These are phyloP conservation scores for Poeciliopsis paucimaculata DNA, from an alignment of 2,797 vertebrate genomes.

Conservation along the genomic window DNA sequence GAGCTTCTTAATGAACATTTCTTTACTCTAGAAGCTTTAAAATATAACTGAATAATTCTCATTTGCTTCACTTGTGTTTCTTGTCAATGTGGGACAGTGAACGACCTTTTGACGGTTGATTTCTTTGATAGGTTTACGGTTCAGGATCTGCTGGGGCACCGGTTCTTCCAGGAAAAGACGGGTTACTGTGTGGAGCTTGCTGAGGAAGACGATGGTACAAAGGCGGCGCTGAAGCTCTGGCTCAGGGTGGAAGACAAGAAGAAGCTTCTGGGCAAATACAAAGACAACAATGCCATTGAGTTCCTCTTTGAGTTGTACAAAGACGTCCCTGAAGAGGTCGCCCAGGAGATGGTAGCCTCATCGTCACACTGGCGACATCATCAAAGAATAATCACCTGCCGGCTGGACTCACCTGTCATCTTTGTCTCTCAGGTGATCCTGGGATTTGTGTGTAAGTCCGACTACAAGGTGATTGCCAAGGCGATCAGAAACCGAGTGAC, in stretches of 20 bases:
- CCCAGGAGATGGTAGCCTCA: constrained; percentile 91
- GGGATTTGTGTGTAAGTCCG: constrained; percentile 88
- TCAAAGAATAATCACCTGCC: background rate
- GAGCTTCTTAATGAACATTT: background rate
- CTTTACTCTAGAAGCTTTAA: background rate
- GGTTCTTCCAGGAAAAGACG: constrained; percentile 91
- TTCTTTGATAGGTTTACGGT: constrained; percentile 87
- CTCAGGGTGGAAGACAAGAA: constrained; percentile 91
- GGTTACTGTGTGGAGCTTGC: constrained; percentile 91
- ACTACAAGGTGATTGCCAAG: constrained; percentile 91
- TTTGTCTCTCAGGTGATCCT: constrained; percentile 83
- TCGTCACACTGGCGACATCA: background rate
- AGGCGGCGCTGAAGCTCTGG: constrained; percentile 90
- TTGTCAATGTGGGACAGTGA: background rate
- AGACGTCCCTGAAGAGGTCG: constrained; percentile 93
- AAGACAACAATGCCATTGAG: constrained; percentile 96
- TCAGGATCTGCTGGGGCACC: constrained; percentile 92
- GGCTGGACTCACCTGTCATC: constrained; percentile 15
- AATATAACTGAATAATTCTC: background rate
- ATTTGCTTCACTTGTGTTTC: background rate
- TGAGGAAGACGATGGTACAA: constrained; percentile 89
- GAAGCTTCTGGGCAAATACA: constrained; percentile 91
- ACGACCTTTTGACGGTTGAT: background rate
- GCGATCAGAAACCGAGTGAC: constrained; percentile 88
- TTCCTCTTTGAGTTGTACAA: constrained; percentile 94